Conservation (phyloP, 2,797 vertebrate species). For the Leptatherina wallacei region DNA sequence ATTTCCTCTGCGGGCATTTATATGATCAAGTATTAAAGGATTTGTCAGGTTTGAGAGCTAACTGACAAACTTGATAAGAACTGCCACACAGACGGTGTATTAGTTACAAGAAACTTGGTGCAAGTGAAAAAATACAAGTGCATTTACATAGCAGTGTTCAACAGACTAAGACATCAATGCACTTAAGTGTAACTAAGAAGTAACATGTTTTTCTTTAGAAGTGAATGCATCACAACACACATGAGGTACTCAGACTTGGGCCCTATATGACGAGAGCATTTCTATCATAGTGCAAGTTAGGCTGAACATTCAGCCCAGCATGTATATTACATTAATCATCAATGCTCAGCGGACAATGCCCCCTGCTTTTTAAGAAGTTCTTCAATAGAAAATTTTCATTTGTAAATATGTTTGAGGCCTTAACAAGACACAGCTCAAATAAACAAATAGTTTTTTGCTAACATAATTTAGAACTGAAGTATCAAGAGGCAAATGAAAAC, state of each 20-base stretch:
- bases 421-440: conserved; percentile 45
- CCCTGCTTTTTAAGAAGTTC: conserved; percentile 41
- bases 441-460: conserved; percentile 57
- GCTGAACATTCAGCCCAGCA: conserved; percentile 52
- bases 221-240: conserved; percentile 58
- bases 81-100: conserved; percentile 38
- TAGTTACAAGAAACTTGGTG: conserved; percentile 38
- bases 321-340: conserved; percentile 43
- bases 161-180: conserved; percentile 61
- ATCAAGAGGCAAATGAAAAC: conserved; percentile 56
- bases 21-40: conserved; percentile 71
- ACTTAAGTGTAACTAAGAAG: conserved; percentile 53
- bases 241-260: conserved; percentile 75
- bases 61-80: conserved; percentile 44
- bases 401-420: conserved; percentile 32
- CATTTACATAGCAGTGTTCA: conserved; percentile 55
- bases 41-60: conserved; percentile 55
- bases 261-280: conserved; percentile 70
- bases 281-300: conserved; percentile 79
- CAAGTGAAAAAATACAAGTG: conserved; percentile 59
- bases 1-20: conserved; percentile 37
- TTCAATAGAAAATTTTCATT: conserved; percentile 48
- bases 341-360: conserved; percentile 55
- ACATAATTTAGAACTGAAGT: conserved; percentile 58
- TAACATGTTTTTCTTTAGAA: conserved; percentile 44